phyloP scores from a whole-genome alignment of 2,797 vertebrate genomes.

The Melanotaenia maccullochi region DNA sequence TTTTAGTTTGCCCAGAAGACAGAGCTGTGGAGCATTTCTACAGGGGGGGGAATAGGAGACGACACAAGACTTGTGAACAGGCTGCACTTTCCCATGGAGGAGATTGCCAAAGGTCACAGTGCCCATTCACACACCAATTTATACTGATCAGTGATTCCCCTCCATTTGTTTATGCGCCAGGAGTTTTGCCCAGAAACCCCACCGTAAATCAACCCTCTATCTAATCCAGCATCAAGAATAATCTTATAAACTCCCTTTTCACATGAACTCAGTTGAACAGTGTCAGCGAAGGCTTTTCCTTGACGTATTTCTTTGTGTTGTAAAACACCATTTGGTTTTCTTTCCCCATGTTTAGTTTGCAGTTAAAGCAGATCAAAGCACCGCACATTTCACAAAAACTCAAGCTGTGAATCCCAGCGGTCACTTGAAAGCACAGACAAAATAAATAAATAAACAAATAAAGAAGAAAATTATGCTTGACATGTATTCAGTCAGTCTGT shows the following conservation, averaged over 20 bases:
- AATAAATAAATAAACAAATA: slow-evolving; percentile 55
- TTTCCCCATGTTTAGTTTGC: slow-evolving; percentile 52
- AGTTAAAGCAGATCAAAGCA: slow-evolving; percentile 71
- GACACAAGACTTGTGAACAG: slow-evolving; percentile 43
- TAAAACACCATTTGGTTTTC: slow-evolving; percentile 47
- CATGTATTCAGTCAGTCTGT: slow-evolving; percentile 46
- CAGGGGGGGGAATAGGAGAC: slow-evolving; percentile 7
- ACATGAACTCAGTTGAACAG: slow-evolving; percentile 24
- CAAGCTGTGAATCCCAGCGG: slow-evolving; percentile 62
- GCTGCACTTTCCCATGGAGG: slow-evolving; percentile 60
- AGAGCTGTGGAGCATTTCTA: slow-evolving; percentile 45
- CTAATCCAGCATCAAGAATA: slow-evolving; percentile 53
- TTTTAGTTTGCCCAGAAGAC: slow-evolving; percentile 37
- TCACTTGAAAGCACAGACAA: slow-evolving; percentile 65
- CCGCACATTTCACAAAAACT: slow-evolving; percentile 59
- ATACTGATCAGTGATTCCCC: slow-evolving; percentile 75
- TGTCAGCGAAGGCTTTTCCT: slow-evolving; percentile 14
- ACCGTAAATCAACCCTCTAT: slow-evolving; percentile 72
- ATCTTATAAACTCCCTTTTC: slow-evolving; percentile 35
- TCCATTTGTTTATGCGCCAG: slow-evolving; percentile 60
- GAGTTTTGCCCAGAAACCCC: slow-evolving; percentile 57
- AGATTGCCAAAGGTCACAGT: slow-evolving; percentile 75
- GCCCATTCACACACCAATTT: slow-evolving; percentile 71
- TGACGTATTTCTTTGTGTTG: slow-evolving; percentile 24
- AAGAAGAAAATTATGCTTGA: slow-evolving; percentile 50